Percentiles rank a stretch among this genome's conserved stretches.
phyloP scores from a whole-genome alignment of 2,888 invertebrate species.

The Drosophila kanekoi region DNA sequence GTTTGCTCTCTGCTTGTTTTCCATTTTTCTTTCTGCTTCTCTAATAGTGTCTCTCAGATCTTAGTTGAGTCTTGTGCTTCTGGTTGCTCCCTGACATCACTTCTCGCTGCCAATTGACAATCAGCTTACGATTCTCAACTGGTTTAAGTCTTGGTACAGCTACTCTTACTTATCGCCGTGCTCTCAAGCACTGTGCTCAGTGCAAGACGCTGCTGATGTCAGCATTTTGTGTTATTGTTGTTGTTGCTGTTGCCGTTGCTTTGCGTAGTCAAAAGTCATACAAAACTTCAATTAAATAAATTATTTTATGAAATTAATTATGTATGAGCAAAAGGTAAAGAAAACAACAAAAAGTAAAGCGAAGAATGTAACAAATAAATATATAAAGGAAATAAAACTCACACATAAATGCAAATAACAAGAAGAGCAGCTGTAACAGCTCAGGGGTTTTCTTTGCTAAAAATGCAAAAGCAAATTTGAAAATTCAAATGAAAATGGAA shows the following conservation, averaged over 20 bases:
- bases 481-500: conserved; percentile 36
- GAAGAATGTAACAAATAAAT: conserved; percentile 18
- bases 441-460: conserved; percentile 7
- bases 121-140: not conserved
- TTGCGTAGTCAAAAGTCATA: conserved; percentile 47
- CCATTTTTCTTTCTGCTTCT: not conserved
- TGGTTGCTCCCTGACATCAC: no score
- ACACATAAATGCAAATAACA: conserved; percentile 28
- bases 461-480: conserved; percentile 19
- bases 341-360: conserved; percentile 1
- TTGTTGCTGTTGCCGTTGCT: conserved; percentile 6
- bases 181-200: conserved; percentile 28
- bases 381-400: conserved; percentile 14
- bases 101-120: not conserved
- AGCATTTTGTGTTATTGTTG: not conserved
- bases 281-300: conserved; percentile 74
- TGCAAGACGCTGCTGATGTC: conserved; percentile 6
- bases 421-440: conserved; percentile 9
- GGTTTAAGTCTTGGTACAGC: not conserved
- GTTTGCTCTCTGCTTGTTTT: not conserved
- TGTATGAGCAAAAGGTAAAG: conserved; percentile 56
- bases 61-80: no score
- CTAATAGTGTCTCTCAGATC: no score
- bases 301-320: conserved; percentile 73
- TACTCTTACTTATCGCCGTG: not conserved